Base-by-base conservation (phyloP, 2,888 invertebrate genomes). In the Entomobrya multifasciata region DNA sequence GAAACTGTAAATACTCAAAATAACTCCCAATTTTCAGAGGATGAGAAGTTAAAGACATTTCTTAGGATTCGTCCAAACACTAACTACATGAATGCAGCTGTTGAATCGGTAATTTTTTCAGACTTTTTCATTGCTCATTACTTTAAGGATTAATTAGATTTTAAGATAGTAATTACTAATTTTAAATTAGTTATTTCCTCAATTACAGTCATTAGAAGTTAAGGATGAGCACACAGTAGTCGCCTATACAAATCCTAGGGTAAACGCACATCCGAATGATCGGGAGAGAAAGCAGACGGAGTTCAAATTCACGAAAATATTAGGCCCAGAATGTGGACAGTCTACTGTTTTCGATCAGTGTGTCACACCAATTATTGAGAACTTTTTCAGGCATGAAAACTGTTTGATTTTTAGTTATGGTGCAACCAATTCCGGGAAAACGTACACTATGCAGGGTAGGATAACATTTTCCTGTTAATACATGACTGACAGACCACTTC, bases 351-450 rank as follows among this genome's bases (percentile, higher is more conserved):
- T 94, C 90, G 94, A 95, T 70, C 92, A 93, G 72, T 94, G 95
- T 6, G 94, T 95, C 49, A 94, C 94, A 88, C 93, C 93, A 0
- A 94, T 94, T 36, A 92, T 96, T 0, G 93, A 93, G 55, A 94
- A 95, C 86, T 94, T 96, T 74, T 91, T 95, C 8, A 92, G 93
- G 57, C 94, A 96, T 0, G 94, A 95, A 87, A 96, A 95, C 92
- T 95, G 95, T 82, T 95, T 96, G 0, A 93, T 98, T 0, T 95
- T 98, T 89, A 95, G 96, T 0, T 98, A 98, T 92, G 98, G 98
- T 11, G 96, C 97, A 0, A 97, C 97, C 0, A 97, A 97, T 82
- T 96, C 98, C 0, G 98, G 98, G 27, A 97, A 97, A 92, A 96
- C 97, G 0, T 96, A 95, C 91, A 97, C 97, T 0, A 93, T 97